Conservation (phyloP, 2,797 vertebrate genomes). For the Labroides dimidiatus region DNA sequence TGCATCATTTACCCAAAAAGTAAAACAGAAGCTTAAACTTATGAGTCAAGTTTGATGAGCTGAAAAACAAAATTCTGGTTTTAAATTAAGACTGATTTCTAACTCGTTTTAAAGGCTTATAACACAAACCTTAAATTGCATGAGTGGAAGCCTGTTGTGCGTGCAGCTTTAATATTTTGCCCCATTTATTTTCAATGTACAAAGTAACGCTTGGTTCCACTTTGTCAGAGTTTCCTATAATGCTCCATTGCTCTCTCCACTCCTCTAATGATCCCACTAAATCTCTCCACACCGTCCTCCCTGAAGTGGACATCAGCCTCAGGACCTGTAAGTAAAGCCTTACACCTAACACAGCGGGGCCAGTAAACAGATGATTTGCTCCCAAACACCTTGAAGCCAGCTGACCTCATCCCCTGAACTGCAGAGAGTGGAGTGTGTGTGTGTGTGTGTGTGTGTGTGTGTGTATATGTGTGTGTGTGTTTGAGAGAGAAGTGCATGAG, state of each 20-base stretch:
- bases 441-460: background rate
- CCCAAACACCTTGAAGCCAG: conserved; percentile 60
- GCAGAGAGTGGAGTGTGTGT: conserved; percentile 10
- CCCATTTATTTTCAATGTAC: conserved; percentile 2
- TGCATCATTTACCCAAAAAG: too few species aligned
- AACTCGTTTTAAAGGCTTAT: background rate
- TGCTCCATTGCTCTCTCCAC: conserved; percentile 26
- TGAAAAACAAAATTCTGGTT: background rate
- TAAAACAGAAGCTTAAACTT: too few species aligned
- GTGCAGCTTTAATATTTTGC: conserved; percentile 5
- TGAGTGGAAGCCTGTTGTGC: background rate
- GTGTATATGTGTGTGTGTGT: background rate
- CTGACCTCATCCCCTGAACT: conserved; percentile 38
- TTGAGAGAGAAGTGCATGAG: too few species aligned
- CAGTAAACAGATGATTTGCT: conserved; percentile 69
- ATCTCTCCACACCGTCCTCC: conserved; percentile 46
- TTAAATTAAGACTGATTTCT: background rate
- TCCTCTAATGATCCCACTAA: conserved; percentile 56
- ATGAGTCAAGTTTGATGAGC: background rate
- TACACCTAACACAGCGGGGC: conserved; percentile 31
- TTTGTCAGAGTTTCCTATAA: conserved; percentile 37
- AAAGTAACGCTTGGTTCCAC: background rate
- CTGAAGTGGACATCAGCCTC: conserved; percentile 51
- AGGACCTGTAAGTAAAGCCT: conserved; percentile 61
- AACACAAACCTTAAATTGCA: background rate